Percentiles rank a stretch among this genome's conserved stretches.
These are phyloP conservation scores for Planiliza haematocheilus DNA, from an alignment of 2,113 vertebrate species.

Conservation along the genomic window DNA sequence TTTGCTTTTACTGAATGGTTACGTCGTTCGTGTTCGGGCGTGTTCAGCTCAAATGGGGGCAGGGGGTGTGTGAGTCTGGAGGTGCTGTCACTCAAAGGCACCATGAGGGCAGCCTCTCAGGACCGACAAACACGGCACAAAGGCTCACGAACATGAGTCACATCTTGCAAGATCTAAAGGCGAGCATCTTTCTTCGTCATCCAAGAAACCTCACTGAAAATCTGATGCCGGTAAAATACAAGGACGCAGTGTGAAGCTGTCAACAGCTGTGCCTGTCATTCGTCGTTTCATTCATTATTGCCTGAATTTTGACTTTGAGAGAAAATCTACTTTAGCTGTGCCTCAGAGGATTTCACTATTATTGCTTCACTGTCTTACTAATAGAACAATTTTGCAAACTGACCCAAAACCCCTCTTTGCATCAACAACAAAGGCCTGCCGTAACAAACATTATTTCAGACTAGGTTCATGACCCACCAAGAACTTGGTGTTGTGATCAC, in stretches of 20 bases:
- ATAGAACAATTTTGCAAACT: no score
- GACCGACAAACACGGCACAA: slow-evolving; percentile 13
- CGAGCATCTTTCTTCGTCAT: neutral
- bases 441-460: no score
- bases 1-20: slow-evolving; percentile 44
- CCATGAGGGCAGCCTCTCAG: slow-evolving; percentile 42
- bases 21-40: slow-evolving; percentile 42
- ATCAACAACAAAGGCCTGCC: no score
- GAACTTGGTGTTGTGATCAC: no score
- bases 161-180: slow-evolving; percentile 28
- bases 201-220: neutral
- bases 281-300: no score
- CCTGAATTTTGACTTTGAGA: no score
- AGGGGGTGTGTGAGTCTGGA: slow-evolving; percentile 36
- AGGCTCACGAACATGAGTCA: slow-evolving; percentile 29
- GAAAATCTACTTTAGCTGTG: no score
- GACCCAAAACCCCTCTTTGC: no score
- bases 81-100: slow-evolving; percentile 62
- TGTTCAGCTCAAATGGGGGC: slow-evolving; percentile 45
- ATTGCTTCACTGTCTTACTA: no score
- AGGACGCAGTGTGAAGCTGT: neutral
- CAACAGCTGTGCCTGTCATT: neutral
- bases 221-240: neutral
- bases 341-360: no score
- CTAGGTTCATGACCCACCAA: no score